A percentile compares a stretch with the other conserved stretches of the same genome.
phyloP scores from a whole-genome alignment of 2,113 vertebrate genomes.

The Boleophthalmus pectinirostris region DNA sequence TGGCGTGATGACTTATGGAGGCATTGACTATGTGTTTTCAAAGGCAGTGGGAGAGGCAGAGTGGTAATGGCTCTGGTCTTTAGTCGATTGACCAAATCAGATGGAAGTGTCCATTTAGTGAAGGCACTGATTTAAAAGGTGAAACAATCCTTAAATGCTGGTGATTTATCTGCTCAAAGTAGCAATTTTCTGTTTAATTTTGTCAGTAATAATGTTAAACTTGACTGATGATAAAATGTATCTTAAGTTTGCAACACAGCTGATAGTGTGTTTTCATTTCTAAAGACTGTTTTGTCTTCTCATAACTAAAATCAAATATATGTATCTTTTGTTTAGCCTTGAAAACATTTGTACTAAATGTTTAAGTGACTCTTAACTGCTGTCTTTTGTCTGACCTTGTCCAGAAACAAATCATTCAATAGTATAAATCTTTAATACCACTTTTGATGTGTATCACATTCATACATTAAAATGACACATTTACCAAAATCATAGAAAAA shows the following conservation, averaged over 20 bases:
- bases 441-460: background rate
- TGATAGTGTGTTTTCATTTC: background rate
- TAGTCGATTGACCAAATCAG: conserved; percentile 17
- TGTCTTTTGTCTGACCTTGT: background rate
- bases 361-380: background rate
- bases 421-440: background rate
- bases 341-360: background rate
- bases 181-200: conserved; percentile 14
- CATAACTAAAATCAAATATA: background rate
- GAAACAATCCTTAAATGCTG: conserved; percentile 12
- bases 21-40: conserved; percentile 94
- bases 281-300: background rate
- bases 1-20: conserved; percentile 90
- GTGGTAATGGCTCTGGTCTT: conserved; percentile 81
- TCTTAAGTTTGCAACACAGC: conserved; percentile 3
- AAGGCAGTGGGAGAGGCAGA: conserved; percentile 95
- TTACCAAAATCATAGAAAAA: background rate
- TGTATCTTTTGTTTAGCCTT: background rate
- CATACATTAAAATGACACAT: background rate
- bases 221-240: background rate
- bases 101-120: conserved; percentile 11
- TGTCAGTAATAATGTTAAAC: background rate
- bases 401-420: background rate
- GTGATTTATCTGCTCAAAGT: conserved; percentile 28
- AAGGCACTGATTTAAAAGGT: conserved; percentile 23